Evolutionary conservation across 2,797 vertebrate genomes (phyloP).

Genomic region (Peromyscus melanophrys): DNA sequence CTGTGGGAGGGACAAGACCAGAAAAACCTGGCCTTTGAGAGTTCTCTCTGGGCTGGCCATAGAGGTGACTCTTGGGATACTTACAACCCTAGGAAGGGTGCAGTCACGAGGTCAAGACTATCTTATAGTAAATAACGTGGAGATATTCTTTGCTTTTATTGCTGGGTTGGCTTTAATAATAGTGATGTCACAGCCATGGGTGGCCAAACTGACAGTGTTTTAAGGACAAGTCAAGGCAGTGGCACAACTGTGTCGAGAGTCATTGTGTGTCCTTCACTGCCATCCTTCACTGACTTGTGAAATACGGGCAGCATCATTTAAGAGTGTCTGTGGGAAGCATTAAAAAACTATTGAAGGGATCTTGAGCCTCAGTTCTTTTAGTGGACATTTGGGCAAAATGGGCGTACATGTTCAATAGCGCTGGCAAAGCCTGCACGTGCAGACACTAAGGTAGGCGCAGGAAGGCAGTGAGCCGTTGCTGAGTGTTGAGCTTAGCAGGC

Average conservation of each 20-base stretch:
- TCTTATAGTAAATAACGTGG: background rate
- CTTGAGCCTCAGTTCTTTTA: background rate
- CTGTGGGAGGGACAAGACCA: background rate
- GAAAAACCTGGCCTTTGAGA: background rate
- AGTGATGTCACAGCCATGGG: background rate
- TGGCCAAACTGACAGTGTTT: background rate
- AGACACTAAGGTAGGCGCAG: rapidly evolving
- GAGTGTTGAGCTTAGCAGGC: background rate
- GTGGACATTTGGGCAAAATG: background rate
- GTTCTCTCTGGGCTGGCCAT: background rate
- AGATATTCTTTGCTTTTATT: background rate
- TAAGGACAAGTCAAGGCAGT: background rate
- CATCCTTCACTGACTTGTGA: background rate
- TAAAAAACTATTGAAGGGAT: background rate
- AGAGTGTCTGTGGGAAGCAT: background rate
- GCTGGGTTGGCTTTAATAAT: background rate
- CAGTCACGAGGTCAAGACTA: background rate
- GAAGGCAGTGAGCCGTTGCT: background rate
- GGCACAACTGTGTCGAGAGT: background rate
- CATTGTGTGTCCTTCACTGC: background rate
- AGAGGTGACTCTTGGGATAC: background rate
- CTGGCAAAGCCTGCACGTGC: rapidly evolving
- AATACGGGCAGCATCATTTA: background rate
- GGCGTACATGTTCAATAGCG: background rate
- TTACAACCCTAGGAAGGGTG: background rate